Conservation (phyloP, 1,140 invertebrate species). For the Apis cerana region DNA sequence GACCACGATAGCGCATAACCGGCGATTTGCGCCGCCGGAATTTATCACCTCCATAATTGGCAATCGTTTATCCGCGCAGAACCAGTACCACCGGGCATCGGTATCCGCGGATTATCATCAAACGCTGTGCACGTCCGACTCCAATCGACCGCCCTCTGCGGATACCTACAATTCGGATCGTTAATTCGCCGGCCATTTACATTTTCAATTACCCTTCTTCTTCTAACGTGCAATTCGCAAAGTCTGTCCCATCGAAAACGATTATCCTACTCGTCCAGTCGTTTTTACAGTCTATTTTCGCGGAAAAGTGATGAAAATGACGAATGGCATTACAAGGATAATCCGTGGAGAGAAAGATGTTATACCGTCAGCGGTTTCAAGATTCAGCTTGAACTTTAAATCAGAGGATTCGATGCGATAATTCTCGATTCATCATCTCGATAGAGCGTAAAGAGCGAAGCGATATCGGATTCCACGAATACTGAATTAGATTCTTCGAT, state of each 20-base stretch:
- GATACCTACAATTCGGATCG: conserved; percentile 60
- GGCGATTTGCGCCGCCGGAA: conserved; percentile 67
- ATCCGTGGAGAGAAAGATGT: no score
- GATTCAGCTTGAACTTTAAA: no score
- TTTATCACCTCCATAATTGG: conserved; percentile 74
- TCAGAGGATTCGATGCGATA: no score
- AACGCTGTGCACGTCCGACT: conserved; percentile 28
- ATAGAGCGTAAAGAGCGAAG: background rate
- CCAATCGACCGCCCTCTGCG: conserved; percentile 21
- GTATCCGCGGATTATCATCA: conserved; percentile 66
- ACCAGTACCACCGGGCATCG: conserved; percentile 61
- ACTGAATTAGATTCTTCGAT: background rate
- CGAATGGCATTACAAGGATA: no score
- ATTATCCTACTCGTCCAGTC: conserved; percentile 9
- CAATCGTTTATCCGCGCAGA: conserved; percentile 72
- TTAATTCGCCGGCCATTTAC: conserved; percentile 68
- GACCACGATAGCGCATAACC: conserved; percentile 66
- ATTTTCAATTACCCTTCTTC: conserved; percentile 70
- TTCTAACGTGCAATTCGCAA: background rate
- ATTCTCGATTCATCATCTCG: background rate
- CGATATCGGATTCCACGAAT: background rate
- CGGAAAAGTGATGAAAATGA: background rate
- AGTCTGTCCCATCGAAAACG: conserved; percentile 14
- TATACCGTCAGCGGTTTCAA: no score
- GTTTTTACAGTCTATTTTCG: background rate